phyloP scores from a whole-genome alignment of 1,140 invertebrate genomes.

The Cryptotermes secundus region DNA sequence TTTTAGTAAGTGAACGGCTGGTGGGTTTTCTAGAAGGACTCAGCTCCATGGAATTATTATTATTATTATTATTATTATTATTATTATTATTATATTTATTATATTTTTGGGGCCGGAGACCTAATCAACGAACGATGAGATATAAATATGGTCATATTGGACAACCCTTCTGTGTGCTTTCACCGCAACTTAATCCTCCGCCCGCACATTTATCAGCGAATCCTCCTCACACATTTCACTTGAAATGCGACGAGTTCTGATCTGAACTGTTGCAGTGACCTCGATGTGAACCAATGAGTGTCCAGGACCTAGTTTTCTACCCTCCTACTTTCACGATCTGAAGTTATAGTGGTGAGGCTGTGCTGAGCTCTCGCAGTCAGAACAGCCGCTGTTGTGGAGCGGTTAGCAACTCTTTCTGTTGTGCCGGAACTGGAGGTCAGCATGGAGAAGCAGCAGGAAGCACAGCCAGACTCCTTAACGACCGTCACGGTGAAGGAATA shows the following conservation, averaged over 20 bases:
- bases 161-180: not conserved
- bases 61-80: no score
- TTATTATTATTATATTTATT: no score
- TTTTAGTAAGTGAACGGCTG: no score
- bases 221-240: constrained; percentile 9
- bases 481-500: constrained; percentile 40
- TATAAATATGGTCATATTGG: no score
- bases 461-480: constrained; percentile 36
- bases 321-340: constrained; percentile 14
- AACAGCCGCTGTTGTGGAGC: constrained; percentile 5
- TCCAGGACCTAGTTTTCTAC: constrained; percentile 21
- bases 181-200: constrained; percentile 13
- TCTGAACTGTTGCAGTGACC: not conserved
- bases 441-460: constrained; percentile 41
- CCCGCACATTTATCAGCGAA: constrained; percentile 25
- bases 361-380: not conserved
- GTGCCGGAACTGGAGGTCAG: not conserved
- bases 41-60: no score
- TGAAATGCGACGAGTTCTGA: not conserved
- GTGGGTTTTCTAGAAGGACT: no score
- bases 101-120: no score
- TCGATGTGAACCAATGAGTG: constrained; percentile 22
- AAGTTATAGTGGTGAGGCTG: not conserved
- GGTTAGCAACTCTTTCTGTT: not conserved
- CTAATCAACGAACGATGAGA: no score